Percentiles rank a stretch among this genome's conserved stretches.
Evolutionary conservation across 1,140 invertebrate species (phyloP).

Genomic region (Eubasilissa regina): DNA sequence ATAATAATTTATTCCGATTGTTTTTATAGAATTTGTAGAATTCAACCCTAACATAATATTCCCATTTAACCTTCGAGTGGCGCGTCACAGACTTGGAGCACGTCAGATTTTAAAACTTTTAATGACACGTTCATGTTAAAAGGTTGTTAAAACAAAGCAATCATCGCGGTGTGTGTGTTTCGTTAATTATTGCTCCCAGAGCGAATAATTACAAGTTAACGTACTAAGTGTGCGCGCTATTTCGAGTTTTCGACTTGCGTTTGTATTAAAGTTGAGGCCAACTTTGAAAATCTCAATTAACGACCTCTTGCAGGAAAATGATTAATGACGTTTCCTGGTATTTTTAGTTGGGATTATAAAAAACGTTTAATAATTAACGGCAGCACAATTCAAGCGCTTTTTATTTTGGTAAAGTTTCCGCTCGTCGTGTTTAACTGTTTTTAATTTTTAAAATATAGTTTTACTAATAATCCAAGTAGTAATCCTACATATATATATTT

Average conservation of each 20-base stretch:
- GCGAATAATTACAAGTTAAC: slow-evolving; percentile 42
- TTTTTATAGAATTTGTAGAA: too few species aligned
- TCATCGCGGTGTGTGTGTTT: slow-evolving; percentile 35
- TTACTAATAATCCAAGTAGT: too few species aligned
- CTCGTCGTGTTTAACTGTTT: too few species aligned
- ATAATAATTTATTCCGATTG: too few species aligned
- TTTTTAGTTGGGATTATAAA: background rate
- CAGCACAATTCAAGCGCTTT: too few species aligned
- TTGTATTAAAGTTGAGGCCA: slow-evolving; percentile 16
- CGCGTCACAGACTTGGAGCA: slow-evolving; percentile 20
- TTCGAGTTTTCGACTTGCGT: slow-evolving; percentile 4
- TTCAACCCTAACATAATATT: background rate
- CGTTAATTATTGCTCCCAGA: slow-evolving; percentile 37
- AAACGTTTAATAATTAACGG: background rate
- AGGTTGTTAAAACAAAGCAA: slow-evolving; percentile 45
- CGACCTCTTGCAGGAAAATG: background rate
- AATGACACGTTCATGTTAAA: slow-evolving; percentile 49
- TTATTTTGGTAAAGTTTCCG: too few species aligned
- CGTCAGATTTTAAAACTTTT: slow-evolving; percentile 41
- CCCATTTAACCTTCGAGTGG: background rate
- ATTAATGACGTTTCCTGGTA: background rate
- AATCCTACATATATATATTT: too few species aligned
- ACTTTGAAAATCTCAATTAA: slow-evolving; percentile 39
- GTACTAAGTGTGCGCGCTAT: background rate
- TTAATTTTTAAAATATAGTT: too few species aligned